These are phyloP conservation scores for Drosophila bifasciata DNA, from an alignment of 1,140 invertebrate species.

Conservation along the genomic window DNA sequence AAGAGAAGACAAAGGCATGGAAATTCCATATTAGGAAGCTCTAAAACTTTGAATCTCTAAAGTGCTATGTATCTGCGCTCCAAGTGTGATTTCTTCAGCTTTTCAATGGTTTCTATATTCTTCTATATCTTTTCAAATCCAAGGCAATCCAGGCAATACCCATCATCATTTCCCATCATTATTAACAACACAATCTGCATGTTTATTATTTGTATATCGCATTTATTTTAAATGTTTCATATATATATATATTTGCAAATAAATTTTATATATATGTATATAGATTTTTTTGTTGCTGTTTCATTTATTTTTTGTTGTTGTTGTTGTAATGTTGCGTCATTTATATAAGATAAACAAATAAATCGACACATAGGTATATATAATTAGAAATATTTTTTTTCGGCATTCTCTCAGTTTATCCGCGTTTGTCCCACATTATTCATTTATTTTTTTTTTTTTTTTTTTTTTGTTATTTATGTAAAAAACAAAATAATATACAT, in stretches of 20 bases:
- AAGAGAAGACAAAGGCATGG: too few species aligned
- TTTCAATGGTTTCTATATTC: too few species aligned
- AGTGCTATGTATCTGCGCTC: too few species aligned
- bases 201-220: slow-evolving; percentile 72
- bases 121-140: too few species aligned
- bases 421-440: not conserved
- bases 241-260: slow-evolving; percentile 69
- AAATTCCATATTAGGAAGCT: too few species aligned
- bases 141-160: too few species aligned
- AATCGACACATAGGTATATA: slow-evolving; percentile 56
- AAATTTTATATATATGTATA: slow-evolving; percentile 55
- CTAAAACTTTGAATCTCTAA: too few species aligned
- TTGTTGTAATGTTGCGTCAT: slow-evolving; percentile 32
- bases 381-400: slow-evolving; percentile 24
- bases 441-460: slow-evolving; percentile 7
- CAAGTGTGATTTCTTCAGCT: too few species aligned
- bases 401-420: slow-evolving; percentile 3
- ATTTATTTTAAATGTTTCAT: slow-evolving; percentile 77
- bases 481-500: slow-evolving; percentile 33
- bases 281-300: slow-evolving; percentile 23
- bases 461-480: slow-evolving; percentile 21
- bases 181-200: slow-evolving; percentile 11
- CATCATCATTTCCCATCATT: not conserved
- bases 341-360: slow-evolving; percentile 47
- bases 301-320: slow-evolving; percentile 23